phyloP scores from a whole-genome alignment of 2,888 invertebrate species.

The Amorpha juglandis region DNA sequence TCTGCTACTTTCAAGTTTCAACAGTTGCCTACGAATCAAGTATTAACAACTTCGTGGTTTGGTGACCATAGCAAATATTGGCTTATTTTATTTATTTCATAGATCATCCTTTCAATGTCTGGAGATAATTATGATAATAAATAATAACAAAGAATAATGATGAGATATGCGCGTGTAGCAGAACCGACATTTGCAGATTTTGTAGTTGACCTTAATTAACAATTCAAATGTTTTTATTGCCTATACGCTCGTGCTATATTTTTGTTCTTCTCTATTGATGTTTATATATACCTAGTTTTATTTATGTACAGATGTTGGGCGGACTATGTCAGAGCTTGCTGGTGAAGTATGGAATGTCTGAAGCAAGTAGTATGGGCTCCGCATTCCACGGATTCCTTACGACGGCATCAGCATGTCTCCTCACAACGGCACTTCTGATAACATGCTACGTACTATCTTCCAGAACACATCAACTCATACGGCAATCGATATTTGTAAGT shows the following conservation, averaged over 20 bases:
- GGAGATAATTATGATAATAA: too few species aligned
- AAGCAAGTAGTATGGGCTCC: constrained; percentile 89
- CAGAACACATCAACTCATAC: constrained; percentile 89
- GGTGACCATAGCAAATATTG: too few species aligned
- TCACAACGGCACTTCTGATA: constrained; percentile 90
- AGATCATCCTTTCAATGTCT: too few species aligned
- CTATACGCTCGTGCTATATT: neutral
- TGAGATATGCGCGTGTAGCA: too few species aligned
- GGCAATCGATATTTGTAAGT: constrained; percentile 93
- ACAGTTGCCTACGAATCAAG: too few species aligned
- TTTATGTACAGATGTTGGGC: constrained; percentile 86
- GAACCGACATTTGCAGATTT: neutral
- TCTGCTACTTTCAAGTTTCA: too few species aligned
- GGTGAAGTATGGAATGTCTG: constrained; percentile 90
- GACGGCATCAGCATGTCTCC: constrained; percentile 91
- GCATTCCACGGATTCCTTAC: constrained; percentile 92
- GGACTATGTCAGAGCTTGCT: constrained; percentile 92
- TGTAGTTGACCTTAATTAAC: neutral
- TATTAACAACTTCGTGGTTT: too few species aligned
- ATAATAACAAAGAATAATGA: too few species aligned
- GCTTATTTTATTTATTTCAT: too few species aligned
- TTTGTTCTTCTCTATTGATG: neutral
- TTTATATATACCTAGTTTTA: neutral
- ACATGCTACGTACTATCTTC: constrained; percentile 91
- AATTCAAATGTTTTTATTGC: neutral